Percentiles rank a stretch among this genome's conserved stretches.
phyloP scores from a whole-genome alignment of 2,888 invertebrate genomes.

The Parnassius orleans region DNA sequence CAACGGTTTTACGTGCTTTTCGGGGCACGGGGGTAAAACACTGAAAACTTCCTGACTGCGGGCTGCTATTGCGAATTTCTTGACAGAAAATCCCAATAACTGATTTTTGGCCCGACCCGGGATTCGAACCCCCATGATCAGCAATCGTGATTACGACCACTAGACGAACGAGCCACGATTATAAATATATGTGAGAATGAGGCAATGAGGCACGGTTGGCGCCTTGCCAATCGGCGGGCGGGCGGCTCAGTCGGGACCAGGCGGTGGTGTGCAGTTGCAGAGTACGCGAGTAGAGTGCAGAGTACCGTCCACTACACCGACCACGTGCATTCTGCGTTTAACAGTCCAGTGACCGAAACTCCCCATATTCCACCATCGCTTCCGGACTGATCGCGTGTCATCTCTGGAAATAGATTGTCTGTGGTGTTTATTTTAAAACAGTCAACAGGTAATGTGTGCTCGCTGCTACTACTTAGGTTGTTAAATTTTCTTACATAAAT shows the following conservation, averaged over 20 bases:
- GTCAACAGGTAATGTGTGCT: neutral
- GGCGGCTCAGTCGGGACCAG: neutral
- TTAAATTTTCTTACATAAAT: neutral
- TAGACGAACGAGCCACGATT: neutral
- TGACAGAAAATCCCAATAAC: too few relatives aligned
- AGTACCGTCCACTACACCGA: neutral
- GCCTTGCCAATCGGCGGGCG: constrained; percentile 11
- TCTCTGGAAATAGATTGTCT: constrained; percentile 16
- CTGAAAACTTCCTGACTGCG: too few relatives aligned
- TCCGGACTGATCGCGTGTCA: constrained; percentile 10
- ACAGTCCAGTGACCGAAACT: constrained; percentile 3
- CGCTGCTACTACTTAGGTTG: neutral
- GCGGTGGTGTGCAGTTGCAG: neutral
- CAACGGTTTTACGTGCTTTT: too few relatives aligned
- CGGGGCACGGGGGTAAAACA: too few relatives aligned
- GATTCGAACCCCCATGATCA: too few relatives aligned
- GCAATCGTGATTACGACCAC: too few relatives aligned
- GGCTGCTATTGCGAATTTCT: too few relatives aligned
- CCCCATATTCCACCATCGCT: constrained; percentile 8
- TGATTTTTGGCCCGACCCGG: too few relatives aligned
- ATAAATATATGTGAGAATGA: constrained; percentile 12
- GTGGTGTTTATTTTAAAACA: neutral
- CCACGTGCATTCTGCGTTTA: neutral
- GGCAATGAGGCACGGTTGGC: constrained; percentile 13
- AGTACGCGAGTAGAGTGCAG: neutral